These are phyloP conservation scores for Egretta garzetta DNA, from an alignment of 2,113 vertebrate species.

Conservation along the genomic window DNA sequence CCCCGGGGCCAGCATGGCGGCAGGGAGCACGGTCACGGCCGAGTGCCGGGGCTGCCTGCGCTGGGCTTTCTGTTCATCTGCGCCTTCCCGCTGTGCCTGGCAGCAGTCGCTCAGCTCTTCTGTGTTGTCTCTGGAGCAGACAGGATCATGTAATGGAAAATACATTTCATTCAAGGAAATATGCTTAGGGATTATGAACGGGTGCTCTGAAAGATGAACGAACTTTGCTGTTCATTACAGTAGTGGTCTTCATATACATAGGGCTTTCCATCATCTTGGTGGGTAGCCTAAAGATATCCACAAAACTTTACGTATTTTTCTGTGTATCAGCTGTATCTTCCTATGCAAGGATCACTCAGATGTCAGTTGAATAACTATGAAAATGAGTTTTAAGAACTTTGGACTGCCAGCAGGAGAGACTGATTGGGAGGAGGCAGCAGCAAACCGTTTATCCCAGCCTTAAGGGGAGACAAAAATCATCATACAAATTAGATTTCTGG, in stretches of 20 bases:
- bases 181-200: not conserved
- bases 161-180: not conserved
- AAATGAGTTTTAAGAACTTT: not conserved
- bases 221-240: not conserved
- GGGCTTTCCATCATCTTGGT: not conserved
- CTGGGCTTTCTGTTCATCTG: not conserved
- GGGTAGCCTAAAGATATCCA: not conserved
- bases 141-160: not conserved
- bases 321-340: not conserved
- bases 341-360: not conserved
- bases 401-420: not conserved
- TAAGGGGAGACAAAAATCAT: not conserved
- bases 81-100: not conserved
- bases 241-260: rapidly evolving
- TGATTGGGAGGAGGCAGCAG: not conserved
- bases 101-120: not conserved
- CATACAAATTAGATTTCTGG: not conserved
- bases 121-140: not conserved
- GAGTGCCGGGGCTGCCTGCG: not conserved
- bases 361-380: not conserved
- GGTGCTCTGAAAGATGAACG: not conserved
- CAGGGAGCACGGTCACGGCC: not conserved
- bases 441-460: not conserved
- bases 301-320: not conserved
- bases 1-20: not conserved